Percentiles rank a stretch among this genome's conserved stretches.
These are phyloP conservation scores for Platyrinchus mystaceus DNA, from an alignment of 2,797 vertebrate species.

Conservation along the genomic window DNA sequence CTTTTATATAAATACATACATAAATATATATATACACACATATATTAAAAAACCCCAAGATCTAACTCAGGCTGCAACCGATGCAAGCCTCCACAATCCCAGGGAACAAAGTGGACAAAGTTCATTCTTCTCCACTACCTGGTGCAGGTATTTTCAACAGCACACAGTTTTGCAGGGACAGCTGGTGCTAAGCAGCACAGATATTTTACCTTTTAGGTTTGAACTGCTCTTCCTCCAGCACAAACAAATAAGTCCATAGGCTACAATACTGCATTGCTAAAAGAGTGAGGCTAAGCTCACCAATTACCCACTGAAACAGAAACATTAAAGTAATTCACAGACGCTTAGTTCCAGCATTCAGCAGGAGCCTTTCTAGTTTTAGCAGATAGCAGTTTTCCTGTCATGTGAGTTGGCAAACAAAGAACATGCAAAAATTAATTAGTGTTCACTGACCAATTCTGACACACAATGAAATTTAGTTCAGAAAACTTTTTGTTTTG, in stretches of 20 bases:
- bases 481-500: not conserved
- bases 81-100: not conserved
- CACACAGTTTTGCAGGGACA: not conserved
- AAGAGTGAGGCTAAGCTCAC: not conserved
- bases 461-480: not conserved
- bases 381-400: not conserved
- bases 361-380: not conserved
- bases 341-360: not conserved
- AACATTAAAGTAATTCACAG: not conserved
- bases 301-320: not conserved
- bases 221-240: not conserved
- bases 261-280: not conserved
- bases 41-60: not conserved
- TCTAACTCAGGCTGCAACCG: not conserved
- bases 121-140: not conserved
- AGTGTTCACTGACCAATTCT: not conserved
- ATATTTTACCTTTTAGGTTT: not conserved
- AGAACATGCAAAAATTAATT: not conserved
- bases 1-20: not conserved
- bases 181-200: not conserved
- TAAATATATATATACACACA: too few relatives aligned
- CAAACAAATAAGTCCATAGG: not conserved
- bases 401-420: not conserved
- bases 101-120: not conserved
- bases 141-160: not conserved